Conservation (phyloP, 2,888 invertebrate species). For the Neocrepidodera transversa region DNA sequence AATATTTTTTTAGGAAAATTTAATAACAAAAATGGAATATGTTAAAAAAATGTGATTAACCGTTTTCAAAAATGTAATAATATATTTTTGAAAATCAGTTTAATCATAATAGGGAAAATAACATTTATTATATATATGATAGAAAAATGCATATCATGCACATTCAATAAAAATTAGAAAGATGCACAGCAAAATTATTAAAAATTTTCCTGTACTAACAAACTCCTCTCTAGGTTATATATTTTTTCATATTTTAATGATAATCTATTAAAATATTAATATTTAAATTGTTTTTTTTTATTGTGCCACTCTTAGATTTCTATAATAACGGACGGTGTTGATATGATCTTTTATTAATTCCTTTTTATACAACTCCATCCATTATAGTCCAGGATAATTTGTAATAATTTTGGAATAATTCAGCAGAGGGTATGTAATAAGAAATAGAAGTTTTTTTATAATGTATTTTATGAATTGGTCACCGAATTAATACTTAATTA, state of each 20-base stretch:
- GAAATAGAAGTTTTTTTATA: conserved; percentile 44
- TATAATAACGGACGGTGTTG: conserved; percentile 9
- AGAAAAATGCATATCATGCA: conserved; percentile 9
- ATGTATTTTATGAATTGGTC: conserved; percentile 45
- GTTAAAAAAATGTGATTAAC: too few species aligned
- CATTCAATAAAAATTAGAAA: neutral
- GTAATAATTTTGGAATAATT: conserved; percentile 8
- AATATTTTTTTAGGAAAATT: too few species aligned
- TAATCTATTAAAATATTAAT: neutral
- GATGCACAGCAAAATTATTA: neutral
- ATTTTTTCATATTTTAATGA: too few species aligned
- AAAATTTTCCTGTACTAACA: conserved; percentile 9
- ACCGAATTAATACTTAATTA: conserved; percentile 44
- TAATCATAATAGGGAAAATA: too few species aligned
- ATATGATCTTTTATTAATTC: conserved; percentile 1
- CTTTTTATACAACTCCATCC: conserved; percentile 7
- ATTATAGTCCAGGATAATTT: conserved; percentile 3
- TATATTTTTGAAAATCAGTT: too few species aligned
- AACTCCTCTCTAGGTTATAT: neutral
- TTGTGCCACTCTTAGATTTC: neutral
- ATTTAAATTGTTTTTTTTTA: neutral
- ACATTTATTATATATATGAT: too few species aligned
- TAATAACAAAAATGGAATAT: too few species aligned
- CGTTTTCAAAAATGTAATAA: too few species aligned
- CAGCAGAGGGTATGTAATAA: conserved; percentile 40